Conservation (phyloP, 92 coral and sea anemone genomes). For the Bergia sp. region DNA sequence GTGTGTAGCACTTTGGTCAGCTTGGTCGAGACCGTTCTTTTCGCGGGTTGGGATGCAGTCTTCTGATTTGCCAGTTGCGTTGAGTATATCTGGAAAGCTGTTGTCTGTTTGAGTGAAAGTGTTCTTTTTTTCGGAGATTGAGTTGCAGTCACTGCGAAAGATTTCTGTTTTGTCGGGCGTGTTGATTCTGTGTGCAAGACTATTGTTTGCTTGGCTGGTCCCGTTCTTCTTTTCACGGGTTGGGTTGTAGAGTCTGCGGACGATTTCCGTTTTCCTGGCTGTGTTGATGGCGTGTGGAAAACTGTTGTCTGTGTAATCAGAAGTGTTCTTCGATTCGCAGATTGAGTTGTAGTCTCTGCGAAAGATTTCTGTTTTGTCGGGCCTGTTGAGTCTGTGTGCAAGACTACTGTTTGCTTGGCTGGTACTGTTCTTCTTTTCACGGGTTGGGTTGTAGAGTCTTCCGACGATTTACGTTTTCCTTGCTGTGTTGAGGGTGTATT, state of each 20-base stretch:
- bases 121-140: too few species aligned
- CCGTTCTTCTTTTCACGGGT: background rate
- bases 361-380: background rate
- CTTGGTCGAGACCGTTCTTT: background rate
- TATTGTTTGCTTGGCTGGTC: background rate
- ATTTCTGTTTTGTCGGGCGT: background rate
- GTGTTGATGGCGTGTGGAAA: background rate
- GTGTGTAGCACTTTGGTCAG: background rate
- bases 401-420: background rate
- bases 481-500: too few species aligned
- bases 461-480: too few species aligned
- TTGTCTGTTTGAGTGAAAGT: background rate
- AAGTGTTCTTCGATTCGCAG: background rate
- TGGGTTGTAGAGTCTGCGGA: background rate
- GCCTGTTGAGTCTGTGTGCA: background rate
- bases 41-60: background rate
- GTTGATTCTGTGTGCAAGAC: background rate
- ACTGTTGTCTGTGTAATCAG: background rate
- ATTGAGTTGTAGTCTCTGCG: background rate
- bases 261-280: background rate
- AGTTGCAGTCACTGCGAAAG: too few species aligned
- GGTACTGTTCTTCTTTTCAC: background rate
- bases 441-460: too few species aligned
- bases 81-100: background rate
- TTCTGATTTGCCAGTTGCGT: background rate